Evolutionary conservation across 2,888 invertebrate species (phyloP), one percentile per base, ranked within the genome.

Genomic region (Flabesymbios commensalis): DNA sequence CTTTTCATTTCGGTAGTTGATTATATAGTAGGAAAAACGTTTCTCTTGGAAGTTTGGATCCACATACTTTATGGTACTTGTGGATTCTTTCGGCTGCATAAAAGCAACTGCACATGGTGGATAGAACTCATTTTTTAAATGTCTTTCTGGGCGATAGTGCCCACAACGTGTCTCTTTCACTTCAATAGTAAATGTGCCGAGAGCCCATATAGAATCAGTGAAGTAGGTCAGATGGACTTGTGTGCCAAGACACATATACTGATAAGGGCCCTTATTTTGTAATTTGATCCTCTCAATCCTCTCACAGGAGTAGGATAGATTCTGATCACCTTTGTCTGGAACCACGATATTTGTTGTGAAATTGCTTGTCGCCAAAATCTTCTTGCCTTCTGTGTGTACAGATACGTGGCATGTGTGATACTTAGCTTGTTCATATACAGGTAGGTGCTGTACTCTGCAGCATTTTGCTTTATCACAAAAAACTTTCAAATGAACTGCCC

Each of bases 41-140:
- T n/a, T n/a, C n/a, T n/a, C n/a, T n/a, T n/a, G 10, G 45, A 19
- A 22, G 7, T 10, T 45, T 7, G 10, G 22, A 22, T 45, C 45
- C 45, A 45, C 17, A 24, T 45, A 45, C 10, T 10, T 7, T 5
- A 3, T 43, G 22, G 56, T 55, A 39, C 22, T 29, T 5, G 3
- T 32, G 56, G 31, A 56, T 41, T 3, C n/a, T 29, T 5, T 10
- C 3, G 42, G 19, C 10, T 54, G 59, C 3, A 59, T 24, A 42
- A 49, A 43, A 2, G 59, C 59, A 31, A 17, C 14, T 22, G 58
- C 59, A 32, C 63, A 63, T 3, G 63, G 63, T 10, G 63, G 63
- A 43, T 45, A 63, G 26, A 59, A 55, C 4, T 5, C 19, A 45
- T 54, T 59, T 3, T 29, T 2, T 3, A 22, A 7, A 41, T 63